These are phyloP conservation scores for Polypterus bichir DNA, from an alignment of 2,113 vertebrate genomes.

Conservation along the genomic window DNA sequence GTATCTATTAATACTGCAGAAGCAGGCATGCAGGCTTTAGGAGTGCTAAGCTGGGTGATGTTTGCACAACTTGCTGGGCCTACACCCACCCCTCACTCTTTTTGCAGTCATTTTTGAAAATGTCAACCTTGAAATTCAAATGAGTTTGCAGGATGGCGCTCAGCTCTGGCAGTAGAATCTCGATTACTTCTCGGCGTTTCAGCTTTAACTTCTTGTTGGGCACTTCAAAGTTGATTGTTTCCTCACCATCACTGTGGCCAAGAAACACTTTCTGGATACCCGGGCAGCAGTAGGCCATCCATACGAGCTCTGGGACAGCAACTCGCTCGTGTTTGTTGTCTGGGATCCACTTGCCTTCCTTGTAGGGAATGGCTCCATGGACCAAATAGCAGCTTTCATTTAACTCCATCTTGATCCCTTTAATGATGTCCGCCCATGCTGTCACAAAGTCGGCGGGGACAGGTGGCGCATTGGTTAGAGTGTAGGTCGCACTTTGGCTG, in stretches of 20 bases:
- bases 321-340: neutral
- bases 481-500: neutral
- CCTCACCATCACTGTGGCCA: neutral
- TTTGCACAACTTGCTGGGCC: too few relatives aligned
- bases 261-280: neutral
- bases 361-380: neutral
- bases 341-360: neutral
- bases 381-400: neutral
- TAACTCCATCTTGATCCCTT: neutral
- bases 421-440: too few relatives aligned
- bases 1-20: too few relatives aligned
- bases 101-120: neutral
- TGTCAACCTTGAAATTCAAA: neutral
- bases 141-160: neutral
- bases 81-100: too few relatives aligned
- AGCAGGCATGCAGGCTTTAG: too few relatives aligned
- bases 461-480: neutral
- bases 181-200: neutral
- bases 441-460: neutral
- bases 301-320: neutral
- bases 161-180: neutral
- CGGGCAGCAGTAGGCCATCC: neutral
- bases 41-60: too few relatives aligned
- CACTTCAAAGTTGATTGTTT: neutral
- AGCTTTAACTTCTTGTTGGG: neutral